Percentiles rank a stretch among this genome's conserved stretches.
Evolutionary conservation across 2,888 invertebrate genomes (phyloP).

Genomic region (Archips crataeganus): DNA sequence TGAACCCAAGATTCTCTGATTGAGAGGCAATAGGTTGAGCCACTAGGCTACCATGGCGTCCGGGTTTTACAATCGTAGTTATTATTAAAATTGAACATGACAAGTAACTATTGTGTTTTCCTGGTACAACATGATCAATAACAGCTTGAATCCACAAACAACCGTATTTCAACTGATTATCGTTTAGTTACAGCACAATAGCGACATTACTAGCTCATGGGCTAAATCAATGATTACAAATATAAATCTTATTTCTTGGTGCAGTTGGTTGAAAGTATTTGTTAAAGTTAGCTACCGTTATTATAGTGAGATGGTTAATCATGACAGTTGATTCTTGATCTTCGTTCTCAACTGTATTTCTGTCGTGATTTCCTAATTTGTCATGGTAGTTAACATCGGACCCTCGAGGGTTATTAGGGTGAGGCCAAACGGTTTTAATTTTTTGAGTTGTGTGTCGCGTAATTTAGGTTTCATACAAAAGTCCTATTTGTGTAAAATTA

Average conservation of each 20-base stretch:
- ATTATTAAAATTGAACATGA: conserved; percentile 17
- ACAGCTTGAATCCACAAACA: conserved; percentile 22
- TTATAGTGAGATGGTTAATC: conserved; percentile 60
- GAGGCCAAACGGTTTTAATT: too few species aligned
- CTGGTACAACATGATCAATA: conserved; percentile 31
- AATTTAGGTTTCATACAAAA: too few species aligned
- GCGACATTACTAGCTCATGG: conserved; percentile 21
- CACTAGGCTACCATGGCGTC: too few species aligned
- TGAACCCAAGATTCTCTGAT: too few species aligned
- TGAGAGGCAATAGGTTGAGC: too few species aligned
- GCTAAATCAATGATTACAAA: conserved; percentile 15
- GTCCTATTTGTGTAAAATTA: too few species aligned
- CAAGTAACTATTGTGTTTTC: conserved; percentile 29
- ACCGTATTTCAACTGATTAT: conserved; percentile 42
- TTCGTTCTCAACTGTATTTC: conserved; percentile 51
- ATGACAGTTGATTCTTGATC: conserved; percentile 61
- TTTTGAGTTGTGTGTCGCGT: too few species aligned
- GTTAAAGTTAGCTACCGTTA: conserved; percentile 56
- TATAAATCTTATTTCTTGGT: conserved; percentile 12
- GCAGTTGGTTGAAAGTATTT: conserved; percentile 14
- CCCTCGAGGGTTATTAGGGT: neutral
- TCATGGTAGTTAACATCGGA: neutral
- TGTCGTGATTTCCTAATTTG: conserved; percentile 9
- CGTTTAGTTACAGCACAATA: conserved; percentile 46
- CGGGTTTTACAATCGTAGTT: neutral